Percentiles rank a stretch among this genome's conserved stretches.
These are phyloP conservation scores for Actinemys pallida DNA, from an alignment of 2,113 vertebrate genomes.

Conservation along the genomic window DNA sequence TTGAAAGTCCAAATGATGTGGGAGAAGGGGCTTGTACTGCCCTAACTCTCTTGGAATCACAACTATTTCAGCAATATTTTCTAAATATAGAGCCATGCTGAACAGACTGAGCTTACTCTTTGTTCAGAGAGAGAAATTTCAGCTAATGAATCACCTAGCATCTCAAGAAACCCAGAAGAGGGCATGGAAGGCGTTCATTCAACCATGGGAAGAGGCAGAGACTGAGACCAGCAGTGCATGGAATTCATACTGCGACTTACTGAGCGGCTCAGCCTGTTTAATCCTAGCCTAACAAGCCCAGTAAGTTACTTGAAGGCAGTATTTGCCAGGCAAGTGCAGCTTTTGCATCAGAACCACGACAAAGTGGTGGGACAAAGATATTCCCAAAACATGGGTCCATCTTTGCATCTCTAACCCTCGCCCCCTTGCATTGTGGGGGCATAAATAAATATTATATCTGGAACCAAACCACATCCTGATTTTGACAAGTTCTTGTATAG, in stretches of 20 bases:
- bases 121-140: neutral
- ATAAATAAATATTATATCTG: neutral
- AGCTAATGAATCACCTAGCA: neutral
- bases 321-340: neutral
- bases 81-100: neutral
- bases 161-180: neutral
- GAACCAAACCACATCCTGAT: neutral
- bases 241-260: neutral
- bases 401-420: too few relatives aligned
- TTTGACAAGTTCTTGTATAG: neutral
- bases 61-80: neutral
- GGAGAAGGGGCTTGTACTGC: neutral
- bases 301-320: neutral
- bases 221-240: neutral
- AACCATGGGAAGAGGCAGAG: neutral
- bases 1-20: neutral
- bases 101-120: neutral
- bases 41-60: neutral
- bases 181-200: neutral
- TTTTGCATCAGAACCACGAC: neutral
- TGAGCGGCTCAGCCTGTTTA: neutral
- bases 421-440: neutral
- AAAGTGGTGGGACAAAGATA: neutral
- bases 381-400: neutral
- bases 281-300: neutral